Percentiles rank a stretch among this genome's conserved stretches.
Conservation (phyloP, 2,888 invertebrate genomes). For the Trisateles emortualis region DNA sequence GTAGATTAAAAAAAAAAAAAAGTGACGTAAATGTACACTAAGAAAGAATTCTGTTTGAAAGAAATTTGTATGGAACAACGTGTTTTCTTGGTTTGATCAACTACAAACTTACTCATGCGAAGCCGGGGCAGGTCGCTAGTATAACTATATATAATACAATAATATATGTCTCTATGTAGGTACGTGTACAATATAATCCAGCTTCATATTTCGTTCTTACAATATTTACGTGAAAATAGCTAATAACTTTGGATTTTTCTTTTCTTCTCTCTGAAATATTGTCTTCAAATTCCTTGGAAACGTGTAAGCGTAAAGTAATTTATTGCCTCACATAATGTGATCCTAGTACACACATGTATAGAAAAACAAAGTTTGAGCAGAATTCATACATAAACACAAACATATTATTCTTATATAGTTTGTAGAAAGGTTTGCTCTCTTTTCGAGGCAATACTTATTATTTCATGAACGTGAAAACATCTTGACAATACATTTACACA, state of each 20-base stretch:
- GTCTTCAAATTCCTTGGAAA: slow-evolving; percentile 20
- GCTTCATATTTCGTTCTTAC: slow-evolving; percentile 16
- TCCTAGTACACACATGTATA: slow-evolving; percentile 5
- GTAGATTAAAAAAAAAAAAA: too few relatives aligned
- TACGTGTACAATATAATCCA: slow-evolving; percentile 11
- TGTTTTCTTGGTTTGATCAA: too few relatives aligned
- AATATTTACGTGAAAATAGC: slow-evolving; percentile 23
- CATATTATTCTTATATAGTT: neutral
- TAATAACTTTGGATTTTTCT: slow-evolving; percentile 22
- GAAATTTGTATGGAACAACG: too few relatives aligned
- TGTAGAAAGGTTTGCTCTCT: neutral
- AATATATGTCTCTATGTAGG: slow-evolving; percentile 8
- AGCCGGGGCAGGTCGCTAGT: too few relatives aligned
- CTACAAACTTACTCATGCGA: too few relatives aligned
- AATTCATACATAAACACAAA: neutral
- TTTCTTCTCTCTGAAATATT: slow-evolving; percentile 17
- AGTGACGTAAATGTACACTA: too few relatives aligned
- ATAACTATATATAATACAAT: slow-evolving; percentile 8
- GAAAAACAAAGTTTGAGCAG: neutral
- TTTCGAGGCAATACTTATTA: neutral
- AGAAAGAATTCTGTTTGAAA: too few relatives aligned
- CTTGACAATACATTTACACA: too few relatives aligned
- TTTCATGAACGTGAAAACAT: too few relatives aligned
- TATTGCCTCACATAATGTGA: slow-evolving; percentile 14
- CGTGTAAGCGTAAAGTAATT: slow-evolving; percentile 17